Evolutionary conservation across 2,888 invertebrate genomes (phyloP), one percentile per base, ranked within the genome.

Genomic region (Cryptosula pallasiana): DNA sequence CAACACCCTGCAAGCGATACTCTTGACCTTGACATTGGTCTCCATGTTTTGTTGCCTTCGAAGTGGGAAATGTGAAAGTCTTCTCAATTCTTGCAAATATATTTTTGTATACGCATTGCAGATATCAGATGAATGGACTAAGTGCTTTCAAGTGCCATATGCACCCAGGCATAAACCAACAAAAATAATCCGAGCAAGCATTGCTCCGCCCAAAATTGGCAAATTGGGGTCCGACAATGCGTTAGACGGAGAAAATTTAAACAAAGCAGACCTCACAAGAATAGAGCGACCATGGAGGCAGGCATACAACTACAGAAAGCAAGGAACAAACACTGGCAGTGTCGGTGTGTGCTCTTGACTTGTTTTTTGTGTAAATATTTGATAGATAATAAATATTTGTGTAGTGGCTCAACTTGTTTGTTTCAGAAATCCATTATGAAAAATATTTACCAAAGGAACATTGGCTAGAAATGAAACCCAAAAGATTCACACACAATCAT

Each of bases 401-500:
- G n/a, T n/a, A n/a, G n/a, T n/a, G n/a, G n/a, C n/a, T n/a, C n/a
- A n/a, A n/a, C n/a, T n/a, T n/a, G n/a, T n/a, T n/a, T 5, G 3
- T 35, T 69, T 23, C 32, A 70, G 70, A 70, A 29, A 70, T 70
- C 16, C 70, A 70, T 23, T 70, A 70, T 54, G 70, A 70, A 45
- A 29, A 23, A 2, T 70, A 29, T 54, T 23, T 70, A 29, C 70
- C 70, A n/a, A 70, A 35, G 32, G 55, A 70, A 2, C 35, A 45
- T 2, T 70, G 70, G 70, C 70, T 70, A 36, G 45, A 70, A 29
- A 54, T 70, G 70, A 70, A 54, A 36, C 70, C 70, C 5, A 35
- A 45, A 54, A 70, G 29, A 32, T 70, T 70, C 32, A 54, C 55
- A 2, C 16, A 25, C 9, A 70, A 70, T 29, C 45, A 70, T 29